These are phyloP conservation scores for Micromussa lordhowensis DNA, from an alignment of 92 coral and sea anemone genomes.

Conservation along the genomic window DNA sequence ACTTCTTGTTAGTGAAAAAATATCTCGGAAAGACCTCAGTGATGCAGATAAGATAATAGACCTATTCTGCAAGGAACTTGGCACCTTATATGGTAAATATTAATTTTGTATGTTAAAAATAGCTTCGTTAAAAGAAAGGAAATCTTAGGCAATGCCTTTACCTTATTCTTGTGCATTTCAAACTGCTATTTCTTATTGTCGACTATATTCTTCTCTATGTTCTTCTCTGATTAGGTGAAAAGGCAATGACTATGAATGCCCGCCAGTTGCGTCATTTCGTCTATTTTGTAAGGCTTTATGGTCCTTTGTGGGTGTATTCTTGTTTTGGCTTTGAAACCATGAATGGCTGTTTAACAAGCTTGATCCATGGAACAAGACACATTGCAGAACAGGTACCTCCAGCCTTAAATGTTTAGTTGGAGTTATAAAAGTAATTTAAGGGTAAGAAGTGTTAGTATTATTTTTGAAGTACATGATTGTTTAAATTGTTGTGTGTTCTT, in stretches of 20 bases:
- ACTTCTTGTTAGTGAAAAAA: constrained; percentile 31
- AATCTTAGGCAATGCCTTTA: no score
- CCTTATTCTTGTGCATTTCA: no score
- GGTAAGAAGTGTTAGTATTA: no score
- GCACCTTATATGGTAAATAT: constrained; percentile 19
- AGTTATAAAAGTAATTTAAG: no score
- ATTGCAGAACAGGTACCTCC: constrained; percentile 43
- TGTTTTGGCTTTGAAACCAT: constrained; percentile 47
- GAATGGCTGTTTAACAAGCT: constrained; percentile 40
- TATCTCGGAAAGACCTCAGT: background rate
- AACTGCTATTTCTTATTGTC: no score
- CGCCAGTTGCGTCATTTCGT: constrained; percentile 47
- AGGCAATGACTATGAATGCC: constrained; percentile 34
- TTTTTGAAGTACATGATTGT: no score
- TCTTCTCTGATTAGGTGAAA: constrained; percentile 8
- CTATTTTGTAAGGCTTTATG: constrained; percentile 27
- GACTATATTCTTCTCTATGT: no score
- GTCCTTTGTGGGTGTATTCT: constrained; percentile 44
- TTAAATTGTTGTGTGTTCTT: no score
- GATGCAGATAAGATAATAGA: constrained; percentile 14
- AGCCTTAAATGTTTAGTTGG: no score
- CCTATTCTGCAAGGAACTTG: constrained; percentile 6
- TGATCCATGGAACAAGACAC: constrained; percentile 44
- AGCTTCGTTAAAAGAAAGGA: no score
- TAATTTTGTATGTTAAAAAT: background rate